These are phyloP conservation scores for Melanotaenia nigrans DNA, from an alignment of 2,797 vertebrate species.

Conservation along the genomic window DNA sequence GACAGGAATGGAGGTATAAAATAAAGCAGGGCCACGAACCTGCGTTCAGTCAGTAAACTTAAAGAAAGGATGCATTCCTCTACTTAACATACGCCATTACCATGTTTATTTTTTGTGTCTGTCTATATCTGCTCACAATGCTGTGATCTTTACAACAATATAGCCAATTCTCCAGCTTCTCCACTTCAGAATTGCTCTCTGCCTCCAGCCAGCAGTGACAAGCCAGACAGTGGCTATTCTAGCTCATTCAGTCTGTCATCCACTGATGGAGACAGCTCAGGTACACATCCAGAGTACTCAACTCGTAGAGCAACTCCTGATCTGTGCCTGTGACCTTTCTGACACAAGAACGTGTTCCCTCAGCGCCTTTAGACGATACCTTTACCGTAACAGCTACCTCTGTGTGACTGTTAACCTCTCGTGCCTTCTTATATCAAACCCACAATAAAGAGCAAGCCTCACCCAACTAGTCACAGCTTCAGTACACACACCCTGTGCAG, in stretches of 20 bases:
- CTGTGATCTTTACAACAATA: constrained; percentile 6
- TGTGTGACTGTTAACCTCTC: constrained; percentile 8
- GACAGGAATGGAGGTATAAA: constrained; percentile 92
- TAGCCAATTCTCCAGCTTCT: constrained; percentile 79
- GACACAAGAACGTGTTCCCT: constrained; percentile 18
- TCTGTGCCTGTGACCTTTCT: constrained; percentile 17
- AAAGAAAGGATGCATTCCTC: accelerated
- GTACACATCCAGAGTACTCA: constrained; percentile 65
- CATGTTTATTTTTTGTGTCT: constrained; percentile 11
- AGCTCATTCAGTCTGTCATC: constrained; percentile 86
- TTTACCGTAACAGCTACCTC: neutral
- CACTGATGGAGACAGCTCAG: constrained; percentile 84
- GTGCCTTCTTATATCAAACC: constrained; percentile 28
- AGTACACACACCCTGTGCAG: constrained; percentile 21
- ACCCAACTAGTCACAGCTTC: constrained; percentile 16
- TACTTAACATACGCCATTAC: neutral
- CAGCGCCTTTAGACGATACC: constrained; percentile 11
- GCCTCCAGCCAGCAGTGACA: constrained; percentile 85
- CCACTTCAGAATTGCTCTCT: constrained; percentile 85
- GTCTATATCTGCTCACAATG: constrained; percentile 25
- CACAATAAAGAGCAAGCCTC: constrained; percentile 26
- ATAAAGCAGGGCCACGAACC: neutral
- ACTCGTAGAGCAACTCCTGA: constrained; percentile 18
- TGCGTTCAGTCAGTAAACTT: neutral
- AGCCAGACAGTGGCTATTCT: constrained; percentile 86